Evolutionary conservation across 2,797 vertebrate species (phyloP), one percentile per base, ranked within the genome.

Genomic region (Gymnoscopelus microlampas): DNA sequence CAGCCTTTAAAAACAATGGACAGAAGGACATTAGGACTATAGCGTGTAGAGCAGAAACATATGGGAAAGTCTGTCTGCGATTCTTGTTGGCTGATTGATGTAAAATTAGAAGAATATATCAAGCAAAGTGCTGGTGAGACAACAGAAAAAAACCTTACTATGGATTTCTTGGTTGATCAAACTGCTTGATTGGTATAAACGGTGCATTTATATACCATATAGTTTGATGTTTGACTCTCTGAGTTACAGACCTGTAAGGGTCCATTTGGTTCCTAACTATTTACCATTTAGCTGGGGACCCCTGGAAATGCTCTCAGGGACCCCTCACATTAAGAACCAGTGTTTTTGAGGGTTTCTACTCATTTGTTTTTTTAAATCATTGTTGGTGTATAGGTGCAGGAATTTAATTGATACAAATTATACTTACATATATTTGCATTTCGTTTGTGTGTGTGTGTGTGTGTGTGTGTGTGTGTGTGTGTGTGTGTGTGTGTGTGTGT

Each of bases 381-480:
- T 29, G 26, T 29, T 29, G 26, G 26, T 29, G 3, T 29, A 29
- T 29, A 29, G 26, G 26, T 29, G 26, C 26, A 29, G 26, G 26
- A 29, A 4, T 29, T 29, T 29, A 29, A 29, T 29, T 29, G 26
- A 29, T 4, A 29, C 26, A 29, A 29, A 29, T 29, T 3, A 29
- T 29, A 29, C 26, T 29, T 29, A 29, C 0, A 29, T 29, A 29
- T 4, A 29, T 29, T 29, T 29, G 26, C 26, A 29, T 29, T 3
- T 73, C 48, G 64, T 71, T 50, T 74, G 5, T 57, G 50, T 71
- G 68, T 60, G 61, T 73, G 66, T 68, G 60, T 77, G 74, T 76
- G 24, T 55, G 47, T 63, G 69, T 54, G 23, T 68, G 39, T 47
- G 78, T 50, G 64, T 53, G 71, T 68, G 44, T 12, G 35, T 29